Base-by-base conservation (phyloP, 2,113 vertebrate species). In the Charina bottae region DNA sequence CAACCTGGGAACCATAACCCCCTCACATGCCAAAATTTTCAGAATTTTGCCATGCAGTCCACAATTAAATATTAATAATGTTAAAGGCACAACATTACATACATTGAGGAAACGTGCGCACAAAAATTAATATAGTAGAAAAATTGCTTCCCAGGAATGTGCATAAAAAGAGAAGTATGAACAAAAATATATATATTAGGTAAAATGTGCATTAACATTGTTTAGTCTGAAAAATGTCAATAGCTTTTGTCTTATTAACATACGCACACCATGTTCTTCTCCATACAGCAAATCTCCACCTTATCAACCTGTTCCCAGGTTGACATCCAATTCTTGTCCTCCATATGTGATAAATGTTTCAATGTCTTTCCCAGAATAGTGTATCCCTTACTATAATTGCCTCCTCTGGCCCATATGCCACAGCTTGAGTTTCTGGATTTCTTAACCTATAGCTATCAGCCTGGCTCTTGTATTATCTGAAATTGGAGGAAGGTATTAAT, bases 401-500 rank as follows among this genome's bases (percentile, higher is more conserved):
- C 2, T 91, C n/a, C 55, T 92, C 88, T 90, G 24, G 88, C n/a
- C 42, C n/a, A 49, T 89, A 94, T 92, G 87, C 60, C 55, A 88
- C 91, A 62, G 53, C 93, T 89, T 62, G 54, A 90, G 12, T 54
- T 93, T 93, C 21, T 92, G 60, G 11, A 83, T 59, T 19, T 11
- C n/a, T 90, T 95, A 90, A 54, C 90, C 56, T 94, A 60, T 12
- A 87, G 60, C 49, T 96, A 89, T 83, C 92, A 68, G n/a, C 89
- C 24, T 85, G 88, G 90, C 92, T 89, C 11, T 33, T 72, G n/a
- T 58, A 2, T 11, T 59, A 59, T 90, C 53, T 37, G 56, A 78
- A 83, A 83, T 72, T 37, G 42, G 90, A 37, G 72, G 23, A 37
- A 28, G 23, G 5, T 28, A 72, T 46, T 12, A 56, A 9, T 46